phyloP scores from a whole-genome alignment of 2,113 vertebrate species.

The Tapirus terrestris region DNA sequence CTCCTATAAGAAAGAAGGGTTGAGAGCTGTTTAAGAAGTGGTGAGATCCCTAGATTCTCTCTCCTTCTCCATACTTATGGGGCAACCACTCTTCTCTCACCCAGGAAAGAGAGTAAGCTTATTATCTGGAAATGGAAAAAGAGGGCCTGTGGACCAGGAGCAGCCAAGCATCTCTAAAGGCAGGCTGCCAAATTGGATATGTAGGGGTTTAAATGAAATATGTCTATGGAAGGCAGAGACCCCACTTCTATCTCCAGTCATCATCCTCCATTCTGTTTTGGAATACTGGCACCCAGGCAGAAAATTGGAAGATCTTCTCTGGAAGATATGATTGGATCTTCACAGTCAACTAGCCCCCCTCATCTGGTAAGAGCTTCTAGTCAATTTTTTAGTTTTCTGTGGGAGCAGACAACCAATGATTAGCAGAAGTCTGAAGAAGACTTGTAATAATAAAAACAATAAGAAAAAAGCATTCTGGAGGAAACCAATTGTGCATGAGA shows the following conservation, averaged over 20 bases:
- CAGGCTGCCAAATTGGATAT: not conserved
- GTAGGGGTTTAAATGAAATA: not conserved
- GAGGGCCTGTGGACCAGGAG: not conserved
- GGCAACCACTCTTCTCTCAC: not conserved
- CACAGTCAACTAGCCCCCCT: not conserved
- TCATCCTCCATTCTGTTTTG: not conserved
- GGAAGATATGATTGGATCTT: not conserved
- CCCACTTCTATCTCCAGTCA: not conserved
- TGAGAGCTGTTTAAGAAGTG: not conserved
- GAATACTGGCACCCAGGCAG: not conserved
- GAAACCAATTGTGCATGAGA: not conserved
- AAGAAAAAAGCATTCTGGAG: not conserved
- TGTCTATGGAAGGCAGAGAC: not conserved
- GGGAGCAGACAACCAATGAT: not conserved
- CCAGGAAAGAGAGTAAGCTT: not conserved
- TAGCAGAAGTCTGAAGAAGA: not conserved
- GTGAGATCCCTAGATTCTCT: not conserved
- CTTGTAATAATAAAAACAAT: not conserved
- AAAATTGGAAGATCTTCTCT: not conserved
- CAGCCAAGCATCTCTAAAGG: not conserved
- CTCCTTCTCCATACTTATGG: not conserved
- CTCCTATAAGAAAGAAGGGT: not conserved
- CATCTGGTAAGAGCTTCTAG: not conserved
- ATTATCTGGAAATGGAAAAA: not conserved
- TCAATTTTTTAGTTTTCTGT: not conserved